Percentiles rank a stretch among this genome's conserved stretches.
Evolutionary conservation across 2,888 invertebrate genomes (phyloP).

Genomic region (Cyclophora punctaria): DNA sequence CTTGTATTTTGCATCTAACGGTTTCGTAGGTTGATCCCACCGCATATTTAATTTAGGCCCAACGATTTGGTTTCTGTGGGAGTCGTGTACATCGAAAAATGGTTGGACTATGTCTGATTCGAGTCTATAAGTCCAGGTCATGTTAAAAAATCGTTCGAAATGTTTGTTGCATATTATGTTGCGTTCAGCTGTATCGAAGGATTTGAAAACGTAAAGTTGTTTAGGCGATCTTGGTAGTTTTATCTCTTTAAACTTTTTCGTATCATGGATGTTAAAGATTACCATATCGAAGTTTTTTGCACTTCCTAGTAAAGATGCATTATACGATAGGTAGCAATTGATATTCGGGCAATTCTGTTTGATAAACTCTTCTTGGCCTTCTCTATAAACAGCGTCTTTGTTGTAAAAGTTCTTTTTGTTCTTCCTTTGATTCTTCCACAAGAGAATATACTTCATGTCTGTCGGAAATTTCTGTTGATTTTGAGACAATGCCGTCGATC

Average conservation of each 20-base stretch:
- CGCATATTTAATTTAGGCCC: constrained; percentile 40
- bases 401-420: constrained; percentile 17
- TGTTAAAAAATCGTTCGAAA: constrained; percentile 57
- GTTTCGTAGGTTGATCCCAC: constrained; percentile 29
- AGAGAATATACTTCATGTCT: constrained; percentile 57
- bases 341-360: constrained; percentile 46
- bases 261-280: constrained; percentile 41
- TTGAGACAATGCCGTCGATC: too few species aligned
- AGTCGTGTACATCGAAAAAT: constrained; percentile 40
- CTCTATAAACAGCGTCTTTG: constrained; percentile 20
- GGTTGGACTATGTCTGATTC: constrained; percentile 54
- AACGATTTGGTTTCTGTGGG: constrained; percentile 26
- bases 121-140: constrained; percentile 63
- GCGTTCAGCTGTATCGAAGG: constrained; percentile 42
- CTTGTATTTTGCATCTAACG: constrained; percentile 24
- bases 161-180: constrained; percentile 42
- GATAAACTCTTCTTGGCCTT: constrained; percentile 46
- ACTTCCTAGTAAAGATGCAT: constrained; percentile 30
- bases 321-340: constrained; percentile 57
- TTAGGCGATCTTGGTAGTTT: constrained; percentile 34
- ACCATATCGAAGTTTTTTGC: constrained; percentile 52
- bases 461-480: constrained; percentile 28
- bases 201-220: constrained; percentile 55
- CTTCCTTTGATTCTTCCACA: constrained; percentile 38
- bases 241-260: constrained; percentile 30